Conservation (phyloP, 2,113 vertebrate species). For the Mormoops blainvillei region DNA sequence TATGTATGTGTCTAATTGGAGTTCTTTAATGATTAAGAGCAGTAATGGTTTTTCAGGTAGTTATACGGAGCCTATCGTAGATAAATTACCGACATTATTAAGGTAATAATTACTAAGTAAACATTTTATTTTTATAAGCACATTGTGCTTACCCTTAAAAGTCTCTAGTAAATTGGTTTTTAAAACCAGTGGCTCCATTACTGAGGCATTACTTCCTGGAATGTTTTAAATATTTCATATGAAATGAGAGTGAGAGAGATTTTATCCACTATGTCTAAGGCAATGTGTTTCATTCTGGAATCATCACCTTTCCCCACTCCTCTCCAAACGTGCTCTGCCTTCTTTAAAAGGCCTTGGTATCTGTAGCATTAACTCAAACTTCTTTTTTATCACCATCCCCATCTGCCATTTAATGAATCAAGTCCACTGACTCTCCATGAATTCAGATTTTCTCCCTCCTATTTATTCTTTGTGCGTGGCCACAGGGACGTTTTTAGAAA, state of each 20-base stretch:
- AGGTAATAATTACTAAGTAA: slow-evolving; percentile 50
- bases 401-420: neutral
- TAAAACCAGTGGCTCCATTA: slow-evolving; percentile 42
- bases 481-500: neutral
- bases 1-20: neutral
- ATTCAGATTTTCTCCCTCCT: neutral
- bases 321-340: neutral
- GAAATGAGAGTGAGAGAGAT: slow-evolving; percentile 7
- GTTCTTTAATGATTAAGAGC: slow-evolving; percentile 44
- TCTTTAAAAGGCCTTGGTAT: neutral
- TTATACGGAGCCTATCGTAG: neutral
- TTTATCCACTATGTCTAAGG: neutral
- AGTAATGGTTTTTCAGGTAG: slow-evolving; percentile 20
- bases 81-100: slow-evolving; percentile 28
- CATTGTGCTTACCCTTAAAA: slow-evolving; percentile 29
- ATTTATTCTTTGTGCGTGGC: neutral
- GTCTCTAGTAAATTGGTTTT: slow-evolving; percentile 34
- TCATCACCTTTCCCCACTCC: neutral
- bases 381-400: neutral
- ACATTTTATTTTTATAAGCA: slow-evolving; percentile 28
- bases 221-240: slow-evolving; percentile 52
- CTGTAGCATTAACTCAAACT: neutral
- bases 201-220: slow-evolving; percentile 2
- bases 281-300: neutral
- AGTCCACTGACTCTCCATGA: neutral